Base-by-base conservation (phyloP, 2,113 vertebrate species). In the Ginglymostoma cirratum region DNA sequence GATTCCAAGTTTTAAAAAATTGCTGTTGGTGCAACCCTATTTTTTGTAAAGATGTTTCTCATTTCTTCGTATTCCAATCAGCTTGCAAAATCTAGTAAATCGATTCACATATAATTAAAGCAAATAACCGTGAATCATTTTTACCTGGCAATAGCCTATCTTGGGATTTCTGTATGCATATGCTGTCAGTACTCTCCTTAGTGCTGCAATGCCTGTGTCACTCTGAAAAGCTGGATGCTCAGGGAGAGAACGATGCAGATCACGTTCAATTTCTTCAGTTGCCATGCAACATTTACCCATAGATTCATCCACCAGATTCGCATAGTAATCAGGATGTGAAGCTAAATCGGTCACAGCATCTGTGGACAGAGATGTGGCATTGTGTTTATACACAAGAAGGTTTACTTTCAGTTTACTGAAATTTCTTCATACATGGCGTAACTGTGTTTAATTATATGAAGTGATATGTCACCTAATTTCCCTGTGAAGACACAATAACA, bases 71-170 rank as follows among this genome's bases (percentile, higher is more conserved):
- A 48, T 95, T 70, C 34, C 19, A 93, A 67, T 66, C 89, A 65
- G 38, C 30, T 38, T 93, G 17, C 55, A 5, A 38, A 48, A 93
- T 19, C 10, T 66, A 66, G 21, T 93, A 66, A 42, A 23, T 66
- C 19, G 61, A 19, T 6, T 95, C 45, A 30, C 5, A 95, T 61
- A 15, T 70, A 72, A 52, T 76, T 95, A 0, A 45, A 34, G 30
- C 45, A 52, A 95, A 15, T 95, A 95, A 72, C 19, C 52, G 14
- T 30, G 38, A 95, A 45, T 42, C 48, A 69, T 7, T 67, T 15
- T 96, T 96, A 99, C 99, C 99, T 99, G 99, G 97, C 99, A 99
- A 98, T 99, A 99, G 76, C 99, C 99, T 24, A 99, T 99, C 96
- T 97, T 98, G n/a, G 99, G 99, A 97, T 99, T 99, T 96, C 98